Percentiles rank a stretch among this genome's conserved stretches.
phyloP scores from a whole-genome alignment of 2,113 vertebrate genomes.

The Pterophyllum scalare region DNA sequence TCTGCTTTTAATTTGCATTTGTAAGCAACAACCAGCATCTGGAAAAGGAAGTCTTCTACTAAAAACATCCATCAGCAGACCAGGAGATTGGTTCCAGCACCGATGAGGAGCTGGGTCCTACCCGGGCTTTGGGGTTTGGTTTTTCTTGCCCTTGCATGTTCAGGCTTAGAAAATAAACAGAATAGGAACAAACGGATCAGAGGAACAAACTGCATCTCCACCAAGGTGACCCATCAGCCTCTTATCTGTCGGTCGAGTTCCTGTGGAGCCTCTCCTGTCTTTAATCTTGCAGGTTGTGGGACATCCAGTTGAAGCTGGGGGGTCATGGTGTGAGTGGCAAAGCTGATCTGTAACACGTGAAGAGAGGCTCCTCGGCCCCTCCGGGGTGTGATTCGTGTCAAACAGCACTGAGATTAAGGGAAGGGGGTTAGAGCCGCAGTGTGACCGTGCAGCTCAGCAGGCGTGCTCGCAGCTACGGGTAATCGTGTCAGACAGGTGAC shows the following conservation, averaged over 20 bases:
- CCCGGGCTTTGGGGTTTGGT: neutral
- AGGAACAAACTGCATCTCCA: neutral
- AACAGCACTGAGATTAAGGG: slow-evolving; percentile 45
- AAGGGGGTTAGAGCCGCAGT: slow-evolving; percentile 38
- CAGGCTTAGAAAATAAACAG: neutral
- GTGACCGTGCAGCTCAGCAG: slow-evolving; percentile 27
- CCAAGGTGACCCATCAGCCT: neutral
- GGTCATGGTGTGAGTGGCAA: neutral
- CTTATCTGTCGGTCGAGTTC: neutral
- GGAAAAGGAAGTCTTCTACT: neutral
- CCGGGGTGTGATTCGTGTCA: neutral
- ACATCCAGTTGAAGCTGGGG: neutral
- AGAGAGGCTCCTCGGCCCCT: neutral
- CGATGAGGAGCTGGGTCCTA: neutral
- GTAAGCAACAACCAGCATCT: neutral
- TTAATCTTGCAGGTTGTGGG: slow-evolving; percentile 46
- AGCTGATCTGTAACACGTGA: slow-evolving; percentile 56
- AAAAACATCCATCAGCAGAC: neutral
- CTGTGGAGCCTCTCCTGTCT: neutral
- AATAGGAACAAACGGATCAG: neutral
- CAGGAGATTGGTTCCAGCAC: neutral
- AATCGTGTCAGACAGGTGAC: slow-evolving; percentile 48
- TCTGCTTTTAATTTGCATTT: neutral
- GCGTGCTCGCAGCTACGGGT: neutral
- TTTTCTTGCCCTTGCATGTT: neutral